These are phyloP conservation scores for Hypanus sabinus DNA, from an alignment of 2,113 vertebrate genomes.

Conservation along the genomic window DNA sequence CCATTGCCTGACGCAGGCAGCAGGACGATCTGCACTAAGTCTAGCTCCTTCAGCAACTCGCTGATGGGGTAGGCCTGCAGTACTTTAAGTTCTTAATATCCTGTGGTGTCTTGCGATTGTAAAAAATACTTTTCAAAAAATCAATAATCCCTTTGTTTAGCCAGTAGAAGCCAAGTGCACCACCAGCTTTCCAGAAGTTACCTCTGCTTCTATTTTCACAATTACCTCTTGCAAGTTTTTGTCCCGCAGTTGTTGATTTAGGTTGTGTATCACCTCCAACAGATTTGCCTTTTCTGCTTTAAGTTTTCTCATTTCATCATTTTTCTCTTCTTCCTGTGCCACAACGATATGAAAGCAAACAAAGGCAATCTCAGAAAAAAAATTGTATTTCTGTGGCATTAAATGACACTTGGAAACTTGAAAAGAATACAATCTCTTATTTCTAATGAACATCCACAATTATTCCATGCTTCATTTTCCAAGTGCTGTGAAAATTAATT, in stretches of 20 bases:
- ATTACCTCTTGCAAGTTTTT: constrained; percentile 46
- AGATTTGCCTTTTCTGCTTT: constrained; percentile 60
- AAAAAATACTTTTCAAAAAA: too few relatives aligned
- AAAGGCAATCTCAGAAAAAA: neutral
- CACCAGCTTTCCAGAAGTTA: too few relatives aligned
- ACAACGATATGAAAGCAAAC: neutral
- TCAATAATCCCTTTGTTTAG: too few relatives aligned
- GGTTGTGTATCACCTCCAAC: constrained; percentile 59
- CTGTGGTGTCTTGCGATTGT: too few relatives aligned
- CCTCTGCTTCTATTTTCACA: neutral
- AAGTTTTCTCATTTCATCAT: constrained; percentile 56
- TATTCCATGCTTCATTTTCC: neutral
- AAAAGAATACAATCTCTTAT: neutral
- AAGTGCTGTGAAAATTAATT: too few relatives aligned
- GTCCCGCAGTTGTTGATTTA: constrained; percentile 53
- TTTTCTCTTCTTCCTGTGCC: constrained; percentile 50
- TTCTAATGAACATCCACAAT: neutral
- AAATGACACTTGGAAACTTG: neutral
- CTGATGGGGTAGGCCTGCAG: too few relatives aligned
- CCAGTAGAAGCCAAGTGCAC: too few relatives aligned
- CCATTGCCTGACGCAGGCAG: too few relatives aligned
- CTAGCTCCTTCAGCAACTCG: too few relatives aligned
- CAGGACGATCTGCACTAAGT: too few relatives aligned
- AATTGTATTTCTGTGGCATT: too few relatives aligned
- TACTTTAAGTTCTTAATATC: too few relatives aligned